These are phyloP conservation scores for Selene dorsalis DNA, from an alignment of 2,797 vertebrate species.

Conservation along the genomic window DNA sequence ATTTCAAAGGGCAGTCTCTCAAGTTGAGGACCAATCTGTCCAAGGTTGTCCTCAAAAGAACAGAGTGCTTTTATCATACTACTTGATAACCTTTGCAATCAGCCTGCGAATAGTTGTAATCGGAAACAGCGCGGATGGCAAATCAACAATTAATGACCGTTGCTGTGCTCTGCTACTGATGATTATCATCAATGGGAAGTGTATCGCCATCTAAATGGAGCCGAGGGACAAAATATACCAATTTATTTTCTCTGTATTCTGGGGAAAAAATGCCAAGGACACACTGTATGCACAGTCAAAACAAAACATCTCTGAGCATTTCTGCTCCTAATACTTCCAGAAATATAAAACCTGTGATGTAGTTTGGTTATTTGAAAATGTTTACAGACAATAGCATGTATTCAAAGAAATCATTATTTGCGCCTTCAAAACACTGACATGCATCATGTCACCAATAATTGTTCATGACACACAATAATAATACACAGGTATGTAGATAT, in stretches of 20 bases:
- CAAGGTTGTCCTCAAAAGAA: conserved; percentile 55
- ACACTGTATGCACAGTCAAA: conserved; percentile 18
- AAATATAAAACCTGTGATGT: neutral
- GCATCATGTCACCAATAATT: neutral
- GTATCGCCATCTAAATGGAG: conserved; percentile 50
- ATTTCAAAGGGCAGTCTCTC: conserved; percentile 20
- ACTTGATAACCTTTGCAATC: conserved; percentile 71
- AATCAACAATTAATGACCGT: conserved; percentile 77
- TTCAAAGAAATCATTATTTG: neutral
- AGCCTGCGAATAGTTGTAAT: conserved; percentile 46
- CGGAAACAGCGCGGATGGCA: conserved; percentile 60
- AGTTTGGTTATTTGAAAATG: neutral
- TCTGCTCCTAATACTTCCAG: neutral
- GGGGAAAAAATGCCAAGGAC: conserved; percentile 49
- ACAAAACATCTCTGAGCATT: neutral
- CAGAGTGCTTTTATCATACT: conserved; percentile 45
- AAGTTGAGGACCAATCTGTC: conserved; percentile 41
- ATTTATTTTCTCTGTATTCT: conserved; percentile 48
- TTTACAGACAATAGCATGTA: conserved; percentile 3
- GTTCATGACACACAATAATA: neutral
- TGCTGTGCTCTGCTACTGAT: conserved; percentile 54
- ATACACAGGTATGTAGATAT: no score
- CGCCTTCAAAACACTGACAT: neutral
- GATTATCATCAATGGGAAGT: conserved; percentile 71
- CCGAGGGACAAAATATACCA: conserved; percentile 44